Percentiles rank a stretch among this genome's conserved stretches.
phyloP scores from a whole-genome alignment of 2,113 vertebrate genomes.

The Propithecus coquereli region DNA sequence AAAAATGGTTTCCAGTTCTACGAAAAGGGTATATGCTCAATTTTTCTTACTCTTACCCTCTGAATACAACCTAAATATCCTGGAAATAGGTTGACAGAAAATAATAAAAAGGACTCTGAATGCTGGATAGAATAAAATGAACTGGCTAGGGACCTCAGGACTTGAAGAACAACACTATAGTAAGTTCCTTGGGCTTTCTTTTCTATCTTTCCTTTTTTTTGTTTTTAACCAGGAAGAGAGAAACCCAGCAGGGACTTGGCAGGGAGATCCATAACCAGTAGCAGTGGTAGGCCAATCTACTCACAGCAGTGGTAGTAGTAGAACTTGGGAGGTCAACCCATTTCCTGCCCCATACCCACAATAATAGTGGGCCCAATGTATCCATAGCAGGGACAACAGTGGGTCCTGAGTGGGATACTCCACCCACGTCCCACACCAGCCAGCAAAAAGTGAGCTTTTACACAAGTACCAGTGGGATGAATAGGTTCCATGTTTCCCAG shows the following conservation, averaged over 20 bases:
- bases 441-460: neutral
- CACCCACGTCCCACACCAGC: neutral
- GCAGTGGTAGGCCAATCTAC: neutral
- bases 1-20: neutral
- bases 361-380: neutral
- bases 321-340: neutral
- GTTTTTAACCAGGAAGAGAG: neutral
- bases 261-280: neutral
- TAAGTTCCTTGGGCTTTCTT: neutral
- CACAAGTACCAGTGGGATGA: neutral
- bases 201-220: neutral
- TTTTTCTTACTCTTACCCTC: neutral
- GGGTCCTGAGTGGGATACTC: neutral
- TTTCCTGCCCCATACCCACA: neutral
- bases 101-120: neutral
- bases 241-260: neutral
- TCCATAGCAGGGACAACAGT: neutral
- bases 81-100: slow-evolving; percentile 21
- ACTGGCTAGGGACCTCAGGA: neutral
- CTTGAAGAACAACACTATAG: neutral
- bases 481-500: neutral
- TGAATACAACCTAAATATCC: neutral
- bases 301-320: neutral
- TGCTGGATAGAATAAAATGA: neutral
- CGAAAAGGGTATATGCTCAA: neutral